Conservation (phyloP, 2,113 vertebrate genomes). For the Geothlypis trichas region DNA sequence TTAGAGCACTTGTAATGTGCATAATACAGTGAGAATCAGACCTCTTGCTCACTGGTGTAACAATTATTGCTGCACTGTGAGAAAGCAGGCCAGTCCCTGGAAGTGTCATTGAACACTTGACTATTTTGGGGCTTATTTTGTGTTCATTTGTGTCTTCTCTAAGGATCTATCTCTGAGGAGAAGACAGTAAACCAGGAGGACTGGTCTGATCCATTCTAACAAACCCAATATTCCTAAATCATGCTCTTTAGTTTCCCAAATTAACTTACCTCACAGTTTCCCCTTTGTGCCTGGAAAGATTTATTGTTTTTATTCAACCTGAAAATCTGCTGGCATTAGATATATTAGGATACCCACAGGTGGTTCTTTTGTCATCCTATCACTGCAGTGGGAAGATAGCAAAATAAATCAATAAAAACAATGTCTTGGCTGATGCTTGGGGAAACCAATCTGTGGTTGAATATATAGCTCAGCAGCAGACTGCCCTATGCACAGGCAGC, state of each 20-base stretch:
- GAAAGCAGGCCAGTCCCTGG: background rate
- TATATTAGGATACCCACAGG: constrained; percentile 64
- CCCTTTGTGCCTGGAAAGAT: constrained; percentile 47
- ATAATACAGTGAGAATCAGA: background rate
- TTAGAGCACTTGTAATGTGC: background rate
- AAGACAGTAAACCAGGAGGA: background rate
- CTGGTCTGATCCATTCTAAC: constrained; percentile 24
- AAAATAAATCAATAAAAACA: constrained; percentile 70
- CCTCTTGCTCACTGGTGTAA: background rate
- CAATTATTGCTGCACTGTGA: background rate
- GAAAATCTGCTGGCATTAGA: constrained; percentile 65
- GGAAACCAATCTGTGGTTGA: constrained; percentile 42
- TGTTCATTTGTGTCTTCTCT: background rate
- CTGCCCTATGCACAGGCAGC: background rate
- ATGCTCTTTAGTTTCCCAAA: constrained; percentile 36
- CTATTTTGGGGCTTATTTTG: background rate
- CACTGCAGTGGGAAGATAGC: constrained; percentile 61
- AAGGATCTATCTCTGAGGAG: background rate
- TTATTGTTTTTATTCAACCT: constrained; percentile 64
- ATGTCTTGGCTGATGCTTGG: constrained; percentile 45
- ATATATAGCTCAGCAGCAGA: constrained; percentile 17
- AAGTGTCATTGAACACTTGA: background rate
- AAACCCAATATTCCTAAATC: constrained; percentile 54
- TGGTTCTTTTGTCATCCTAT: constrained; percentile 61
- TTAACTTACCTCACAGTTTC: constrained; percentile 37